Base-by-base conservation (phyloP, 1,140 invertebrate genomes). In the Rhopalosiphum padi region DNA sequence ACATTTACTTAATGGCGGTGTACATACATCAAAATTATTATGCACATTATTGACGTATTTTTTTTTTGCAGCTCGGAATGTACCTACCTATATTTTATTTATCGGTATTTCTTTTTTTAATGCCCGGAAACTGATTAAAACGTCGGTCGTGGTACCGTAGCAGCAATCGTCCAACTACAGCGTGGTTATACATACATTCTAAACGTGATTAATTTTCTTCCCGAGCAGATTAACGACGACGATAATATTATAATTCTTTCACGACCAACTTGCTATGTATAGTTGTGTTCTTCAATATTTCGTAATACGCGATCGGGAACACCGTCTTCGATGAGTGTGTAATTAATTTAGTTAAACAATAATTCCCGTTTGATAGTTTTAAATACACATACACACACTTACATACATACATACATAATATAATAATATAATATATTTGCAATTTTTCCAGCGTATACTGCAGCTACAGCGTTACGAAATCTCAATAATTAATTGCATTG, bases 281-380 rank as follows among this genome's bases (percentile, higher is more conserved):
- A 43, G 30, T 87, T n/a, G 25, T 48, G 30, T 87, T 87, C 85
- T 85, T 85, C 41, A 25, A 85, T 87, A 87, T 87, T 48, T 87
- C 25, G 30, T 87, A 87, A 86, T 86, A 30, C 11, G 25, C 83
- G 41, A 86, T 25, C 22, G 35, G 30, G 41, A 83, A 83, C 77
- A 35, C 77, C 18, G 30, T 4, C 4, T 30, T 6, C 30, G 30
- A 77, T 15, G 43, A 41, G 37, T 85, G 41, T 41, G 15, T 48
- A n/a, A 87, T 48, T 87, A 87, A 87, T 48, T 87, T n/a, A 87
- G n/a, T 87, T 87, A 87, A 87, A 87, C 41, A 86, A 46, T 86
- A 41, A 86, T 46, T 43, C 41, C 41, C 83, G 41, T 46, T 86
- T 85, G 37, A 43, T 86, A 25, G 22, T 30, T 86, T 46, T 86